Percentiles rank a stretch among this genome's conserved stretches.
These are phyloP conservation scores for Chaitophorus viminalis DNA, from an alignment of 2,888 invertebrate genomes.

Conservation along the genomic window DNA sequence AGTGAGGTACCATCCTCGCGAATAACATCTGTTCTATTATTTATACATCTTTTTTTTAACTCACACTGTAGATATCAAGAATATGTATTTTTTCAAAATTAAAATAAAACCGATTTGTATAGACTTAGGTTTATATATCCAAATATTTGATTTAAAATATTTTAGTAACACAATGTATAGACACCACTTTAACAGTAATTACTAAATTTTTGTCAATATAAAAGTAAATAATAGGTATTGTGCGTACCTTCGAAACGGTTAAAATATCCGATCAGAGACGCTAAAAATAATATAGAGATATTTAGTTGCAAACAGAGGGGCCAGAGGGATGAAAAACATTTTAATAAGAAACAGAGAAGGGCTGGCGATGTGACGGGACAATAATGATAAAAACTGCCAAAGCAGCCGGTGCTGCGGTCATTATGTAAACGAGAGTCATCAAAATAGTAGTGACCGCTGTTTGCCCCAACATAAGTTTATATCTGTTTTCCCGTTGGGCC, in stretches of 20 bases:
- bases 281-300: conserved; percentile 30
- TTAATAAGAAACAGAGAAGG: conserved; percentile 58
- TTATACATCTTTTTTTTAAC: background rate
- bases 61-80: background rate
- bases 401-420: conserved; percentile 60
- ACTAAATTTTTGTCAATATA: background rate
- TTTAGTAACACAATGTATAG: background rate
- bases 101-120: background rate
- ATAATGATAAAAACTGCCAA: conserved; percentile 53
- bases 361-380: conserved; percentile 37
- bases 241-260: background rate
- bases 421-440: conserved; percentile 62
- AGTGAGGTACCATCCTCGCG: background rate
- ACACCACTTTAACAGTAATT: background rate
- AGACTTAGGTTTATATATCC: background rate
- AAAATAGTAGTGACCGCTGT: conserved; percentile 58
- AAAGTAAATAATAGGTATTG: too few relatives aligned
- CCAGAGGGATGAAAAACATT: conserved; percentile 49
- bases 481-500: conserved; percentile 54
- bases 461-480: conserved; percentile 40
- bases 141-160: background rate
- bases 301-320: background rate
- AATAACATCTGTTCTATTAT: background rate
- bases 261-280: conserved; percentile 11
- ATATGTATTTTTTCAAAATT: background rate